These are phyloP conservation scores for Ophthalmolycus amberensis DNA, from an alignment of 2,113 vertebrate species.

Conservation along the genomic window DNA sequence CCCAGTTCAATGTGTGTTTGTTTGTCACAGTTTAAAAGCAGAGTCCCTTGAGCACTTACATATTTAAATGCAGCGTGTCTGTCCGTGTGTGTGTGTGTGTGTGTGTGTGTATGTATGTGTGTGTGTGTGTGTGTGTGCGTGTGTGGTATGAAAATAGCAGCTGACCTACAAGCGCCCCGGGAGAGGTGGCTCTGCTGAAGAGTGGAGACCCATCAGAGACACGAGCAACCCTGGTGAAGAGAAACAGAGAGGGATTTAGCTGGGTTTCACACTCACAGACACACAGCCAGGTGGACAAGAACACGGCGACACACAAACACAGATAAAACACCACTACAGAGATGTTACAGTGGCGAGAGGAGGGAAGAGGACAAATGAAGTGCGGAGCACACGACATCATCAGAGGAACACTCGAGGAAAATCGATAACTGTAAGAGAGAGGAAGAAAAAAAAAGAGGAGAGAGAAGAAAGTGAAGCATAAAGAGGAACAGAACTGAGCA, in stretches of 20 bases:
- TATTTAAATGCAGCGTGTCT: background rate
- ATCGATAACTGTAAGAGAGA: constrained; percentile 13
- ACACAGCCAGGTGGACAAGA: constrained; percentile 8
- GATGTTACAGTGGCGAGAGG: constrained; percentile 18
- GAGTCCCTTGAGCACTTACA: constrained; percentile 13
- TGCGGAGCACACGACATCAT: background rate
- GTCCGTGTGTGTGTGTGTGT: background rate
- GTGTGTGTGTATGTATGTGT: background rate
- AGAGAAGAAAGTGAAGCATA: constrained; percentile 1
- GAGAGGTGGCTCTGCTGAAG: constrained; percentile 61
- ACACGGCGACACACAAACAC: background rate
- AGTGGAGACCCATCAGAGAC: constrained; percentile 68
- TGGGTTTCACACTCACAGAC: constrained; percentile 23
- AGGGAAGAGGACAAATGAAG: background rate
- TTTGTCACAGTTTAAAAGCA: constrained; percentile 30
- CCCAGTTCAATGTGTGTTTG: constrained; percentile 38
- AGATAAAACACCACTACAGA: constrained; percentile 1
- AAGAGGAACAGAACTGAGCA: constrained; percentile 4
- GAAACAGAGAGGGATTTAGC: constrained; percentile 43
- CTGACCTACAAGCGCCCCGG: constrained; percentile 75
- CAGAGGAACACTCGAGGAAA: constrained; percentile 18
- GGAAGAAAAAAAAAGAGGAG: constrained; percentile 9
- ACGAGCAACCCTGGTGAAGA: constrained; percentile 57
- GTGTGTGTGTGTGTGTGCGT: constrained; percentile 13
- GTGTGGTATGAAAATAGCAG: constrained; percentile 63